Evolutionary conservation across 2,113 vertebrate genomes (phyloP).

Genomic region (Cervus canadensis): DNA sequence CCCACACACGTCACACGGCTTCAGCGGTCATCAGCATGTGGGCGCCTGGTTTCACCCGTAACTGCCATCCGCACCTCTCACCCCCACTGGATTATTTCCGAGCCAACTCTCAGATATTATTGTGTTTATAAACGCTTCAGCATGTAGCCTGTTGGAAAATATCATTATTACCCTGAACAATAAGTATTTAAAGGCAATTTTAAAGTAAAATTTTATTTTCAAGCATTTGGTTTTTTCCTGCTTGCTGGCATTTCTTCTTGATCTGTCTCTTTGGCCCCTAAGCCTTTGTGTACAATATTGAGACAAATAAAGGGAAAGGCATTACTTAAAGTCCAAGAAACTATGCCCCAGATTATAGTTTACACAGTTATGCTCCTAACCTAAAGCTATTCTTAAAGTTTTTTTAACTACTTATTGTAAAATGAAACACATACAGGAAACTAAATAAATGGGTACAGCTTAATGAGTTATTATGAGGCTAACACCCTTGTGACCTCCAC

Average conservation of each 20-base stretch:
- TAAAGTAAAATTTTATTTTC: not conserved
- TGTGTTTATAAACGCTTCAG: not conserved
- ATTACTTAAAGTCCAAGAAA: not conserved
- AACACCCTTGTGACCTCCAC: no score
- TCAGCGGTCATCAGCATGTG: no score
- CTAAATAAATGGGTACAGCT: not conserved
- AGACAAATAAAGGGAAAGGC: not conserved
- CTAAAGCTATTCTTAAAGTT: not conserved
- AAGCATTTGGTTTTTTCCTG: not conserved
- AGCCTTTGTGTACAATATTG: not conserved
- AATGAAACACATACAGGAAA: not conserved
- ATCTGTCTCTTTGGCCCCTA: not conserved
- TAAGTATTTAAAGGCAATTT: constrained; percentile 1
- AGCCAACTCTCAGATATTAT: not conserved
- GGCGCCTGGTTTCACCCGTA: not conserved
- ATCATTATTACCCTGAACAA: not conserved
- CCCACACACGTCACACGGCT: not conserved
- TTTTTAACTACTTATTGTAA: not conserved
- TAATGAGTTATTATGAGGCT: not conserved
- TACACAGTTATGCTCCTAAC: not conserved
- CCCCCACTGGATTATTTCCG: not conserved
- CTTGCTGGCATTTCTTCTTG: not conserved
- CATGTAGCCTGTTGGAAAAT: not conserved
- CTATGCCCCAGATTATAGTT: not conserved
- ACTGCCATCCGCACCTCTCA: not conserved